phyloP scores from a whole-genome alignment of 2,797 vertebrate species.

The Meda fulgida region DNA sequence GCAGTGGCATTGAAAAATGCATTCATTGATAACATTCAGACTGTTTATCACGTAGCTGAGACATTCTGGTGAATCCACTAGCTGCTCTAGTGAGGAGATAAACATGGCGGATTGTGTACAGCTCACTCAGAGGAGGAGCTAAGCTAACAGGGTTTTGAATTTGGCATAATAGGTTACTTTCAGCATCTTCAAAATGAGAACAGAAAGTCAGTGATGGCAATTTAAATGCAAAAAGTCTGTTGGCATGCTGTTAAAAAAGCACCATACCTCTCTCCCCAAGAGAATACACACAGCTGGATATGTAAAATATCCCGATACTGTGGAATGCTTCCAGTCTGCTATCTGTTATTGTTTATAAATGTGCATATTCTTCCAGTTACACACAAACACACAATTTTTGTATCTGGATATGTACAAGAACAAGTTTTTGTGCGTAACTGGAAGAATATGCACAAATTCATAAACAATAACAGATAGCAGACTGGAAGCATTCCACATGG shows the following conservation, averaged over 20 bases:
- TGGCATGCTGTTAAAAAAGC: neutral
- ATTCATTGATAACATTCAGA: neutral
- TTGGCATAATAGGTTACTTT: neutral
- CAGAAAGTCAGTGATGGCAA: neutral
- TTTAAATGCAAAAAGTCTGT: neutral
- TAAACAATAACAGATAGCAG: neutral
- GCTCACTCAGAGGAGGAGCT: neutral
- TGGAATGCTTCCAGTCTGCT: neutral
- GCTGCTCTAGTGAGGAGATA: too few species aligned
- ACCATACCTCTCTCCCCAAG: neutral
- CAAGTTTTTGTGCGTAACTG: neutral
- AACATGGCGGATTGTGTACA: too few species aligned
- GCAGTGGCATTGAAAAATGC: neutral
- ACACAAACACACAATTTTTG: neutral
- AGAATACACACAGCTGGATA: constrained; percentile 6
- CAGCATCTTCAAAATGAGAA: neutral
- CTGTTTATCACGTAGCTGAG: too few species aligned
- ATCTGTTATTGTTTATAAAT: neutral
- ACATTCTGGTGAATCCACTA: too few species aligned
- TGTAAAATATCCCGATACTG: neutral
- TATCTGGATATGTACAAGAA: too few species aligned
- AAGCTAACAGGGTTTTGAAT: neutral
- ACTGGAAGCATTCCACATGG: neutral
- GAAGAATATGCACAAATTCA: constrained; percentile 5
- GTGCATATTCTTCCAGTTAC: constrained; percentile 12